phyloP scores from a whole-genome alignment of 2,113 vertebrate genomes.

The Thunnus thynnus region DNA sequence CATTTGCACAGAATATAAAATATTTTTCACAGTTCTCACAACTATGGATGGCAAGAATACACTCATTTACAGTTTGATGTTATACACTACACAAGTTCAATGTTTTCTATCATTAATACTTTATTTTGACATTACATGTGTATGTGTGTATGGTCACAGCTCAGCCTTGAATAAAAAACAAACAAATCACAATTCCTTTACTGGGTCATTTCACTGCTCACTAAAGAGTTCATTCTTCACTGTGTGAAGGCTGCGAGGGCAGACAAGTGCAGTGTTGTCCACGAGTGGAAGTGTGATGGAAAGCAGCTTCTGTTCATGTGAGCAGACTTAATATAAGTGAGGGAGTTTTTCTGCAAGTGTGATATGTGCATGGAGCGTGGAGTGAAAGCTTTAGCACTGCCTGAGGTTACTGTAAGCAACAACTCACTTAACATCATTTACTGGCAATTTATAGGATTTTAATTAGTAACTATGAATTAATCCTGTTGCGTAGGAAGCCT shows the following conservation, averaged over 20 bases:
- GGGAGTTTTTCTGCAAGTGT: not conserved
- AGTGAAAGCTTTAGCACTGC: not conserved
- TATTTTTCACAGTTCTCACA: too few species aligned
- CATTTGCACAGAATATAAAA: too few species aligned
- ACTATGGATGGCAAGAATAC: too few species aligned
- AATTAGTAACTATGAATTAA: not conserved
- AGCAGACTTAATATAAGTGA: too few species aligned
- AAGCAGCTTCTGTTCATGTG: not conserved
- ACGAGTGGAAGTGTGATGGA: constrained; percentile 11
- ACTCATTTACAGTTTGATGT: too few species aligned
- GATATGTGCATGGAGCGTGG: not conserved
- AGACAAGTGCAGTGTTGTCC: constrained; percentile 23
- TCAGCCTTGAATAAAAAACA: not conserved
- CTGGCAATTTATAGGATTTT: not conserved
- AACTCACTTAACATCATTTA: not conserved
- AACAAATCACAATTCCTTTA: not conserved
- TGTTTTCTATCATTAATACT: too few species aligned
- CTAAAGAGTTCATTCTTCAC: not conserved
- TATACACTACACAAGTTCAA: too few species aligned
- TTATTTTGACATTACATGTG: too few species aligned
- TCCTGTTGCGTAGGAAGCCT: not conserved
- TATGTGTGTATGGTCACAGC: not conserved
- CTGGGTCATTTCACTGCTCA: not conserved
- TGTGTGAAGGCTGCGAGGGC: constrained; percentile 18
- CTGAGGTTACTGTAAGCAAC: not conserved